Evolutionary conservation across 2,113 vertebrate genomes (phyloP).

Genomic region (Anarhynchus alexandrinus): DNA sequence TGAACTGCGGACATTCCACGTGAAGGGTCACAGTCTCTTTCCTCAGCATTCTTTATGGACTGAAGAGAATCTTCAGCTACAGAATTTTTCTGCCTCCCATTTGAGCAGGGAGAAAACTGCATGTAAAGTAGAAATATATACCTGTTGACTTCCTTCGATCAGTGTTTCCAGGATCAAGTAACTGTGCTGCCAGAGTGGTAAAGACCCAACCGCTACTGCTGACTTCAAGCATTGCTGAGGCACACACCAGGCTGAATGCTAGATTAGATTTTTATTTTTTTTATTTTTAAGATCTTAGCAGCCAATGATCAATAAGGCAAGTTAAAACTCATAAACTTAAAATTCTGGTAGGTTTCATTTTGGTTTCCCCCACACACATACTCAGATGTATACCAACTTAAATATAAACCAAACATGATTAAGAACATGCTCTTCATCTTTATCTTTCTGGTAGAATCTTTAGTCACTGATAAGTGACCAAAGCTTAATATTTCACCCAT

Average conservation of each 20-base stretch:
- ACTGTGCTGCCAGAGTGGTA: background rate
- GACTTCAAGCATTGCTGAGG: background rate
- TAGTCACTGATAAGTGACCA: background rate
- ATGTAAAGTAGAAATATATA: background rate
- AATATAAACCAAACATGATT: background rate
- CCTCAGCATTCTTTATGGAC: background rate
- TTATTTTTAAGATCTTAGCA: background rate
- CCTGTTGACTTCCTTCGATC: background rate
- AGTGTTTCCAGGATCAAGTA: background rate
- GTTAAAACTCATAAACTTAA: background rate
- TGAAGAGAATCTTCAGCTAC: background rate
- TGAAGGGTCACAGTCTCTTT: background rate
- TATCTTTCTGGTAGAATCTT: background rate
- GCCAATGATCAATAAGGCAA: background rate
- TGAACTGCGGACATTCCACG: fast-evolving
- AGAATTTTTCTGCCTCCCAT: background rate
- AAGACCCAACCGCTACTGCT: background rate
- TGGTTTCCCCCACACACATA: background rate
- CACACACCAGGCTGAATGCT: fast-evolving
- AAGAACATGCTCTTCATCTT: background rate
- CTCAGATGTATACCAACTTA: background rate
- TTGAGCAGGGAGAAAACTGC: background rate
- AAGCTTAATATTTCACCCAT: background rate
- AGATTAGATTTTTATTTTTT: background rate
- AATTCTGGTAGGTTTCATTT: background rate